A percentile compares a stretch with the other conserved stretches of the same genome.
These are phyloP conservation scores for Sclerurus mexicanus DNA, from an alignment of 2,113 vertebrate species.

Conservation along the genomic window DNA sequence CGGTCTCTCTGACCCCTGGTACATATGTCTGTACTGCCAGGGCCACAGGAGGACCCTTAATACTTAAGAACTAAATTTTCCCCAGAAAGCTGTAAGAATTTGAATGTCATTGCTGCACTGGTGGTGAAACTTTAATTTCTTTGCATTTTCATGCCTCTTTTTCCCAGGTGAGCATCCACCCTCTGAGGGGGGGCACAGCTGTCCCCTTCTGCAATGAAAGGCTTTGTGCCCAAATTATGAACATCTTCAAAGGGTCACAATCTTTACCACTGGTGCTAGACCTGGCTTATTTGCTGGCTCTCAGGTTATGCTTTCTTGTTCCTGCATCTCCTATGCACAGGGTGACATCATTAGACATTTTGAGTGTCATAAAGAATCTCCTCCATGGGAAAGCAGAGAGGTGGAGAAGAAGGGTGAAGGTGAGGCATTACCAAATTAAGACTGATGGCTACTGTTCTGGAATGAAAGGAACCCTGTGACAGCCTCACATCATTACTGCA, in stretches of 20 bases:
- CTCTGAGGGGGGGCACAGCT: background rate
- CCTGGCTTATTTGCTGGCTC: background rate
- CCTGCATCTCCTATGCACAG: background rate
- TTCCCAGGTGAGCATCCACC: background rate
- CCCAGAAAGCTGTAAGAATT: background rate
- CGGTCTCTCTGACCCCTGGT: background rate
- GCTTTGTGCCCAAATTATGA: background rate
- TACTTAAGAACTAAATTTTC: background rate
- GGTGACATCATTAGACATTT: background rate
- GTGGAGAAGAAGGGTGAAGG: background rate
- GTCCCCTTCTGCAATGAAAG: background rate
- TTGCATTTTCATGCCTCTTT: background rate
- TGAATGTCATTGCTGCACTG: background rate
- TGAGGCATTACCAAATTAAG: background rate
- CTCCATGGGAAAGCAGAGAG: background rate
- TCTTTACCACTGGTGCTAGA: background rate
- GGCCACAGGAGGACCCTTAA: background rate
- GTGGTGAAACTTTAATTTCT: background rate
- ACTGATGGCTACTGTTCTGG: background rate
- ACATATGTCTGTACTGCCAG: background rate
- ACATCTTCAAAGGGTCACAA: background rate
- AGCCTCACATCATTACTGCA: background rate
- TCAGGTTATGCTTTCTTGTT: background rate
- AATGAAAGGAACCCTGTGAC: background rate
- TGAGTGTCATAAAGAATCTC: background rate